Evolutionary conservation across 1,140 invertebrate genomes (phyloP).

Genomic region (Drosophila sp.): DNA sequence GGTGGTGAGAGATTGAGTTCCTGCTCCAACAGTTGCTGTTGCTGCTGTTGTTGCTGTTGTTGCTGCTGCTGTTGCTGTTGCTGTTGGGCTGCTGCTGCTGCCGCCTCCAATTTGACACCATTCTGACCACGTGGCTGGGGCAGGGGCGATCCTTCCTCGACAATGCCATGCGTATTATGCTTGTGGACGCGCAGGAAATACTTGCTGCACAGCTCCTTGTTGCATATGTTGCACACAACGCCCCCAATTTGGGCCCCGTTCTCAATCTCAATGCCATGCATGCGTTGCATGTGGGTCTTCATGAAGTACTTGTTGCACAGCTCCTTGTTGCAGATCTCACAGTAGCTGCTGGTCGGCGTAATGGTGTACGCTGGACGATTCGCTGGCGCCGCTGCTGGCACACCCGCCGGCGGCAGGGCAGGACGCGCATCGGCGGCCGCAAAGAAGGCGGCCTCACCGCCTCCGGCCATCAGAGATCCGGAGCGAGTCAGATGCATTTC

Average conservation of each 20-base stretch:
- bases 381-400: neutral
- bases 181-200: constrained; percentile 98
- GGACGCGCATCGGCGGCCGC: constrained; percentile 68
- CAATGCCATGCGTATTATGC: constrained; percentile 98
- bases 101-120: constrained; percentile 83
- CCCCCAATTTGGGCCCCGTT: constrained; percentile 95
- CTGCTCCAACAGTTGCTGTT: constrained; percentile 70
- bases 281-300: constrained; percentile 99
- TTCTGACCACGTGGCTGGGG: constrained; percentile 84
- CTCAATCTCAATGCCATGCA: constrained; percentile 98
- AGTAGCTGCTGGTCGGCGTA: constrained; percentile 93
- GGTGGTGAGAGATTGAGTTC: constrained; percentile 57
- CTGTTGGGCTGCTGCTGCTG: constrained; percentile 61
- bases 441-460: constrained; percentile 79
- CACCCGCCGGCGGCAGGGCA: constrained; percentile 38
- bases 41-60: constrained; percentile 83
- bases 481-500: constrained; percentile 84
- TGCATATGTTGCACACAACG: constrained; percentile 97
- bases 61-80: constrained; percentile 29
- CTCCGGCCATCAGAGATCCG: constrained; percentile 35
- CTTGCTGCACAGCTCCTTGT: constrained; percentile 98
- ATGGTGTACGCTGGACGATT: constrained; percentile 82
- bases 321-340: constrained; percentile 99
- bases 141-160: constrained; percentile 87
- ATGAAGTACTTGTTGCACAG: constrained; percentile 99